Evolutionary conservation across 2,113 vertebrate genomes (phyloP).

Genomic region (Dermatemys mawii): DNA sequence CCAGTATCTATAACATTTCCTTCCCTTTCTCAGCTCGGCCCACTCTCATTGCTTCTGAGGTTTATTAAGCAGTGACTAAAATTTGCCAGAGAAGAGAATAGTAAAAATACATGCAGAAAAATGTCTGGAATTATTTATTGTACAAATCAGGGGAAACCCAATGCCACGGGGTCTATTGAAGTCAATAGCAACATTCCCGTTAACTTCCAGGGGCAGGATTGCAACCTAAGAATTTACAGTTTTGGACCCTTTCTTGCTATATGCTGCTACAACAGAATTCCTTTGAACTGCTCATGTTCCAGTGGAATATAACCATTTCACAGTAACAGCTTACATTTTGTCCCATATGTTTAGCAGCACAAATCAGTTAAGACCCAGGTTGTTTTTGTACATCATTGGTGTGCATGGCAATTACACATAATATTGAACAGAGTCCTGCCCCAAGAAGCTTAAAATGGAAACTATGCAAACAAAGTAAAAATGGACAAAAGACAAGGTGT

Average conservation of each 20-base stretch:
- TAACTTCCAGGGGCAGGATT: not conserved
- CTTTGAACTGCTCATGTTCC: not conserved
- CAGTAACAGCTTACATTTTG: not conserved
- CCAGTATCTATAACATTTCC: not conserved
- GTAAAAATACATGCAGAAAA: too few relatives aligned
- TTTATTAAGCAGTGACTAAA: not conserved
- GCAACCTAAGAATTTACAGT: not conserved
- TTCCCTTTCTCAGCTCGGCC: not conserved
- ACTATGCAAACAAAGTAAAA: not conserved
- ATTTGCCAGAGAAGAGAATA: too few relatives aligned
- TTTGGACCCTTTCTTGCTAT: not conserved
- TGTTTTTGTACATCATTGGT: not conserved
- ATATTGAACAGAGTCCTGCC: not conserved
- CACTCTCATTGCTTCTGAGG: not conserved
- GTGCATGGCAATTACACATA: not conserved
- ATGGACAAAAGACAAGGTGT: not conserved
- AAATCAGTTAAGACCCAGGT: not conserved
- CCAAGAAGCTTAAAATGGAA: not conserved
- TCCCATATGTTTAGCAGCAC: not conserved
- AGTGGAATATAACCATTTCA: not conserved
- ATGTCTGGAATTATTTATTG: too few relatives aligned
- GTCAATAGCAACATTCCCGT: not conserved
- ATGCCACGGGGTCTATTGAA: not conserved
- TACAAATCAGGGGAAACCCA: not conserved
- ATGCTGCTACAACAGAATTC: not conserved